phyloP scores from a whole-genome alignment of 2,797 vertebrate genomes.

The Hozukius guyotensis region DNA sequence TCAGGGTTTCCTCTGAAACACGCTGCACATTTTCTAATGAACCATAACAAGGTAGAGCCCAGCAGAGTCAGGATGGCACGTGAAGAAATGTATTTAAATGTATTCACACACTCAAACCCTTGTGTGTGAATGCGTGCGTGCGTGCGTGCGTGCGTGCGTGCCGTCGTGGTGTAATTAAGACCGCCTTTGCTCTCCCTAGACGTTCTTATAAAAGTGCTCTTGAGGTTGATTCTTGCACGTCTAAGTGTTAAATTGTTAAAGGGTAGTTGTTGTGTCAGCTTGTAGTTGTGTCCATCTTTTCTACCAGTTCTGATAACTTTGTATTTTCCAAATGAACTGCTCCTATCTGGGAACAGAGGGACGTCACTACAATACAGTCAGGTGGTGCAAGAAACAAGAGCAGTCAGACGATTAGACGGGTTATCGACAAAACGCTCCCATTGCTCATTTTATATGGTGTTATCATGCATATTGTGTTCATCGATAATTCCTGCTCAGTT shows the following conservation, averaged over 20 bases:
- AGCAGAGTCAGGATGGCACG: conserved; percentile 2
- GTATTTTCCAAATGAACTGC: background rate
- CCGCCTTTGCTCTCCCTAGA: background rate
- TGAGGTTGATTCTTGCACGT: background rate
- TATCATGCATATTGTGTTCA: background rate
- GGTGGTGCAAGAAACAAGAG: background rate
- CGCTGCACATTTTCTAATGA: background rate
- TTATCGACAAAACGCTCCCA: background rate
- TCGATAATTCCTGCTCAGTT: background rate
- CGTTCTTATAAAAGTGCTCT: background rate
- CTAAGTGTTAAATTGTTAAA: background rate
- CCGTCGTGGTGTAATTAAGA: background rate
- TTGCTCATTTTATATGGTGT: background rate
- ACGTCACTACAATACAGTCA: background rate
- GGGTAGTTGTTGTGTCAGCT: background rate
- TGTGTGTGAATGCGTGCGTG: background rate
- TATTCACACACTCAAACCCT: background rate
- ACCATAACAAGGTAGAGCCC: conserved; percentile 1
- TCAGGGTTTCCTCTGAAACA: background rate
- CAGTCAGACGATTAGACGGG: background rate
- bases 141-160: background rate
- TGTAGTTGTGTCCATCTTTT: background rate
- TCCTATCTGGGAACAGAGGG: background rate
- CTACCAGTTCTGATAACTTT: background rate
- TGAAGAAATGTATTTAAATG: conserved; percentile 4